Conservation (phyloP, 1,140 invertebrate genomes). For the Brachionus koreanus region DNA sequence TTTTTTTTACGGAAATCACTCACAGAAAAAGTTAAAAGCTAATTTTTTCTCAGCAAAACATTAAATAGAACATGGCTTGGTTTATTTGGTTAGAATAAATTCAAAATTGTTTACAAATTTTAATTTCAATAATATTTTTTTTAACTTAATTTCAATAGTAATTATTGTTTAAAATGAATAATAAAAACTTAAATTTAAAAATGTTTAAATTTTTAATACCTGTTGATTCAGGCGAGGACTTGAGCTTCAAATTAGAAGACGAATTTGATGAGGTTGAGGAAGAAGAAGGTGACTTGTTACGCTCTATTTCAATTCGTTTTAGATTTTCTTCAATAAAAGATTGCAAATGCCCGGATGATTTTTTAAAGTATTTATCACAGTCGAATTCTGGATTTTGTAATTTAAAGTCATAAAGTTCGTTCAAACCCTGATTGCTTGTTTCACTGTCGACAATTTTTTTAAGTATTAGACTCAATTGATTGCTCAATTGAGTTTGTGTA, state of each 20-base stretch:
- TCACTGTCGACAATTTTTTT: slow-evolving; percentile 30
- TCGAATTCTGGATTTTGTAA: slow-evolving; percentile 82
- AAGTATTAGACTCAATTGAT: slow-evolving; percentile 6
- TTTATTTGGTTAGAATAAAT: no score
- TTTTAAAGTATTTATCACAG: slow-evolving; percentile 80
- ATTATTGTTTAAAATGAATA: no score
- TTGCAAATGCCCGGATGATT: slow-evolving; percentile 83
- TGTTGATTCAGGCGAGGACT: background rate
- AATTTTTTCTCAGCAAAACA: no score
- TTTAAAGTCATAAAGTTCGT: slow-evolving; percentile 82
- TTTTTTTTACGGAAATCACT: no score
- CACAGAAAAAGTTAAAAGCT: no score
- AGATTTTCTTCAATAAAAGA: slow-evolving; percentile 83
- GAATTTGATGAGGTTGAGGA: slow-evolving; percentile 30
- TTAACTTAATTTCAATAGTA: no score
- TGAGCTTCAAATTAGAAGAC: background rate
- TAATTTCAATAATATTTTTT: no score
- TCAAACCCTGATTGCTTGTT: slow-evolving; percentile 64
- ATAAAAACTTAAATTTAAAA: background rate
- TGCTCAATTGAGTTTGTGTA: background rate
- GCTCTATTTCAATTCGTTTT: slow-evolving; percentile 68
- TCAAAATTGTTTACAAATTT: no score
- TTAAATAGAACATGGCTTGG: no score
- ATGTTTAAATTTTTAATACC: background rate
- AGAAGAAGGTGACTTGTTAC: slow-evolving; percentile 45